A percentile compares a stretch with the other conserved stretches of the same genome.
phyloP scores from a whole-genome alignment of 2,797 vertebrate genomes.

The Lutjanus campechanus region DNA sequence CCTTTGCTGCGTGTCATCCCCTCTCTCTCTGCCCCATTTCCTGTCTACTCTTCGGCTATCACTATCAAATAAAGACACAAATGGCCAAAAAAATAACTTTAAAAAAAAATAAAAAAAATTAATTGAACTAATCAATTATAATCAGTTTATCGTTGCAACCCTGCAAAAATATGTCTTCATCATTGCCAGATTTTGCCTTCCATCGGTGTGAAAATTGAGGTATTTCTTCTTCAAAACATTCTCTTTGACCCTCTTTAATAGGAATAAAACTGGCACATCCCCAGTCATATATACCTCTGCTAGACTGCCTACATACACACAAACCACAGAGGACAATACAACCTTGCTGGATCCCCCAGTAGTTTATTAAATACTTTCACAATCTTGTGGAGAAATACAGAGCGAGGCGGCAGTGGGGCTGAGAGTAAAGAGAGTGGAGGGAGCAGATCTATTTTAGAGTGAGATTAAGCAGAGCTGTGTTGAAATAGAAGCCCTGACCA shows the following conservation, averaged over 20 bases:
- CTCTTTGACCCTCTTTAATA: conserved; percentile 11
- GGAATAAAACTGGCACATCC: conserved; percentile 17
- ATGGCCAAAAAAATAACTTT: too few relatives aligned
- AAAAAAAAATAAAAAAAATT: too few relatives aligned
- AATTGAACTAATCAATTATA: too few relatives aligned
- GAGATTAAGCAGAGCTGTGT: conserved; percentile 75
- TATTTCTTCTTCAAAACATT: conserved; percentile 6
- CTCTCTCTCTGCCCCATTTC: too few relatives aligned
- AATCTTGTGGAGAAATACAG: conserved; percentile 52
- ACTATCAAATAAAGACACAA: too few relatives aligned
- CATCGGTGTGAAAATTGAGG: not conserved
- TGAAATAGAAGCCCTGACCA: conserved; percentile 76
- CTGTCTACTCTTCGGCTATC: too few relatives aligned
- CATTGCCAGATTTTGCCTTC: not conserved
- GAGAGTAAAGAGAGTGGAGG: conserved; percentile 28
- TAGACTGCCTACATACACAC: conserved; percentile 3
- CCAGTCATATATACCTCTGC: conserved; percentile 1
- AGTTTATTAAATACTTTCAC: conserved; percentile 61
- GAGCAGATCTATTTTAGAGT: conserved; percentile 74
- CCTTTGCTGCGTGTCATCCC: too few relatives aligned
- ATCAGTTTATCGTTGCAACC: too few relatives aligned
- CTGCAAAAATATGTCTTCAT: not conserved
- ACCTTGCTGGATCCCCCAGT: conserved; percentile 44
- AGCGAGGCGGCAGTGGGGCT: conserved; percentile 32
- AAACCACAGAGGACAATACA: conserved; percentile 31